A percentile compares a stretch with the other conserved stretches of the same genome.
Evolutionary conservation across 1,140 invertebrate genomes (phyloP).

Genomic region (Microvelia longipes): DNA sequence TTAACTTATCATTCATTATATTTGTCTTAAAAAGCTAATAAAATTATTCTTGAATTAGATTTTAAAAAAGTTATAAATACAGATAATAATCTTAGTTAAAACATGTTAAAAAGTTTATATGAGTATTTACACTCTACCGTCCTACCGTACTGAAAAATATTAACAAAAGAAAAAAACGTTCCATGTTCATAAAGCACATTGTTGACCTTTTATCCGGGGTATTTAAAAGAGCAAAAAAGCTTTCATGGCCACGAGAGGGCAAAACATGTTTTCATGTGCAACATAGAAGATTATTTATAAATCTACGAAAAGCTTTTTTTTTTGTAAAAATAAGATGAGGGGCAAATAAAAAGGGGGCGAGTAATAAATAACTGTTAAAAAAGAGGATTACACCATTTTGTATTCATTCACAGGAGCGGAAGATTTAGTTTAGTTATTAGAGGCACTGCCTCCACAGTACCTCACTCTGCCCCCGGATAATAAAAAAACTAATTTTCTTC

Average conservation of each 20-base stretch:
- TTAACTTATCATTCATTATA: too few relatives aligned
- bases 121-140: too few relatives aligned
- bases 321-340: background rate
- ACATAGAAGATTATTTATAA: background rate
- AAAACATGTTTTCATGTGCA: background rate
- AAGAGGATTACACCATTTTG: background rate
- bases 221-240: too few relatives aligned
- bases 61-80: too few relatives aligned
- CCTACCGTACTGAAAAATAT: too few relatives aligned
- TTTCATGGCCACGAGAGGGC: background rate
- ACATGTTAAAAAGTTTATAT: too few relatives aligned
- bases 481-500: background rate
- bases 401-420: background rate
- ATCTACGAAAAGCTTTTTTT: background rate
- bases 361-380: background rate
- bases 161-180: background rate
- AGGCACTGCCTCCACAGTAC: background rate
- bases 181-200: background rate
- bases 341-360: background rate
- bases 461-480: background rate
- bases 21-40: too few relatives aligned
- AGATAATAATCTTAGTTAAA: too few relatives aligned
- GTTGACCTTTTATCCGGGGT: background rate
- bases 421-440: background rate
- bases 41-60: too few relatives aligned